phyloP scores from a whole-genome alignment of 2,888 invertebrate species.

The Volucella zonaria region DNA sequence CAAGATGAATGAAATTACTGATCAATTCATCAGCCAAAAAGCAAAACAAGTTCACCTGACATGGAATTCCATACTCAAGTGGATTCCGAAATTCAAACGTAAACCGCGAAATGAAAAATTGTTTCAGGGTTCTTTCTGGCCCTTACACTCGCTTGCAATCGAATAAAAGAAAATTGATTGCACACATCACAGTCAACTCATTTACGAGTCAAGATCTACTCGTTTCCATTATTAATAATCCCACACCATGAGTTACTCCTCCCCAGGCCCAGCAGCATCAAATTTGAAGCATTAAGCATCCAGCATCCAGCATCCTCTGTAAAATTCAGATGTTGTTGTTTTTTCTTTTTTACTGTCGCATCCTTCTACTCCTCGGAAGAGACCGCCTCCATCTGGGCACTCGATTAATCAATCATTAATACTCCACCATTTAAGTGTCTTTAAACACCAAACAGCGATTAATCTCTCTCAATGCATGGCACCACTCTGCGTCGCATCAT shows the following conservation, averaged over 20 bases:
- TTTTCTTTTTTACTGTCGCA: conserved; percentile 44
- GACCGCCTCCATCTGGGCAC: conserved; percentile 20
- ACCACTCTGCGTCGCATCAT: conserved; percentile 62
- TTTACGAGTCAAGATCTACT: conserved; percentile 51
- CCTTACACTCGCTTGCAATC: conserved; percentile 24
- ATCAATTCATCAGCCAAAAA: conserved; percentile 55
- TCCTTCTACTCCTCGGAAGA: conserved; percentile 56
- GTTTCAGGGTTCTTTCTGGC: conserved; percentile 1
- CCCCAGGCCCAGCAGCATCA: conserved; percentile 36
- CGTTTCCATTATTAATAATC: conserved; percentile 62
- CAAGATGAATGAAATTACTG: conserved; percentile 49
- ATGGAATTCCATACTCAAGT: conserved; percentile 32
- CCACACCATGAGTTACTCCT: conserved; percentile 61
- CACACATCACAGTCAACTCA: conserved; percentile 58
- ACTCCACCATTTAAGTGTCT: conserved; percentile 74
- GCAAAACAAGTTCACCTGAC: conserved; percentile 52
- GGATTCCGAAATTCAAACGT: not conserved
- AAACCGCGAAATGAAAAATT: conserved; percentile 22
- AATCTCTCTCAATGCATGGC: conserved; percentile 71
- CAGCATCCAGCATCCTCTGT: conserved; percentile 1
- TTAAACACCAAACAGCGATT: conserved; percentile 74
- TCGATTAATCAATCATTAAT: conserved; percentile 74
- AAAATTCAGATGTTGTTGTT: not conserved
- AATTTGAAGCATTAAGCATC: conserved; percentile 2
- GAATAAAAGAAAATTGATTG: conserved; percentile 42